phyloP scores from a whole-genome alignment of 2,113 vertebrate genomes.

The Mastomys coucha region DNA sequence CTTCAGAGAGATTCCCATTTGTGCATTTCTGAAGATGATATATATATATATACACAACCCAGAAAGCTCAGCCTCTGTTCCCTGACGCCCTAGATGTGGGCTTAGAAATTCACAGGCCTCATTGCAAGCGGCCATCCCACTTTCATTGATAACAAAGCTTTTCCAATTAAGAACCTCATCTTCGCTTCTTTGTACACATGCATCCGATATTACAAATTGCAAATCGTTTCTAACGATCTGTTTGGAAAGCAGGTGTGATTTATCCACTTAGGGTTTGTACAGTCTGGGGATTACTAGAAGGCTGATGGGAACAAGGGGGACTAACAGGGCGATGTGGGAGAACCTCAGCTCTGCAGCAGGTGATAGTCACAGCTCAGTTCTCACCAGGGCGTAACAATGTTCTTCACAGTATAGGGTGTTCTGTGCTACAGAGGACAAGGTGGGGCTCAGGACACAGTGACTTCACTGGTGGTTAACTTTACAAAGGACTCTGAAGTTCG shows the following conservation, averaged over 20 bases:
- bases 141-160: conserved; percentile 47
- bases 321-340: background rate
- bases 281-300: background rate
- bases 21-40: background rate
- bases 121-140: background rate
- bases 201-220: conserved; percentile 45
- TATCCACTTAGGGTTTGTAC: background rate
- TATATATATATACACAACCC: background rate
- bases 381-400: background rate
- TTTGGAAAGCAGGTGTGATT: conserved; percentile 34
- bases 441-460: background rate
- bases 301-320: background rate
- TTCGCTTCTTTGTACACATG: background rate
- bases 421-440: background rate
- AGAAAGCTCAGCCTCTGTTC: background rate
- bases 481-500: background rate
- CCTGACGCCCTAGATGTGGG: background rate
- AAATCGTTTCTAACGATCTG: conserved; percentile 19
- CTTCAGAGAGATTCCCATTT: background rate
- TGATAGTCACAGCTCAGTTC: background rate
- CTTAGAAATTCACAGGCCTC: background rate
- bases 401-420: background rate
- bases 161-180: conserved; percentile 34
- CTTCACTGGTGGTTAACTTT: background rate
- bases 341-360: background rate